Base-by-base conservation (phyloP, 2,888 invertebrate species). In the Aelia acuminata region DNA sequence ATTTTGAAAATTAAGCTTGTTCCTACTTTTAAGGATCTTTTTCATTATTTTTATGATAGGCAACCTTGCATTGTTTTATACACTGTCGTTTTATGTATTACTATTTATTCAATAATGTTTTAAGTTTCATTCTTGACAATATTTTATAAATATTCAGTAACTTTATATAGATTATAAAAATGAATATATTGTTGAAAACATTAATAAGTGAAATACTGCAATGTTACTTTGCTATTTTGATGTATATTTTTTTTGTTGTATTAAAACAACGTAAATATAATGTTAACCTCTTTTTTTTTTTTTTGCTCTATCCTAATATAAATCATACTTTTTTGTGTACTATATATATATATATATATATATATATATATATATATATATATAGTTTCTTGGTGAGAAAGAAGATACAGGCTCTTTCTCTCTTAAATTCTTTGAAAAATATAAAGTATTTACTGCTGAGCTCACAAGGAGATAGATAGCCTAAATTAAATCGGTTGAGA, bases 191-290 rank as follows among this genome's bases (percentile, higher is more conserved):
- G 80, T 43, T 5, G 0, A n/a, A 43, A 80, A 43, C 43, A 80
- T 80, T 80, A 22, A 47, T 70, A 70, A 70, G 20, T 70, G 15
- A 70, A 35, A 35, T 70, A 70, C 18, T 3, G 26, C 18, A 70
- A 5, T 20, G 31, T 70, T 70, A 35, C 15, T 70, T 35, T 70
- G 63, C 63, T 70, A 70, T 35, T 70, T 63, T 63, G 31, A 15
- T 63, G 63, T 63, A 63, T 63, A 63, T 63, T 63, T 70, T 70
- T 31, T 70, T 70, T 70, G 63, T 70, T 70, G 35, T 70, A 70
- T 35, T 70, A 35, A 70, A 70, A 26, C 63, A 70, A 70, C 63
- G 35, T 18, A 70, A 70, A 70, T 70, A 70, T 35, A 70, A 70
- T 70, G 63, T 70, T 70, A 70, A 70, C 63, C 31, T 13, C 35